Conservation (phyloP, 2,113 vertebrate genomes). For the Oncorhynchus gorbuscha region DNA sequence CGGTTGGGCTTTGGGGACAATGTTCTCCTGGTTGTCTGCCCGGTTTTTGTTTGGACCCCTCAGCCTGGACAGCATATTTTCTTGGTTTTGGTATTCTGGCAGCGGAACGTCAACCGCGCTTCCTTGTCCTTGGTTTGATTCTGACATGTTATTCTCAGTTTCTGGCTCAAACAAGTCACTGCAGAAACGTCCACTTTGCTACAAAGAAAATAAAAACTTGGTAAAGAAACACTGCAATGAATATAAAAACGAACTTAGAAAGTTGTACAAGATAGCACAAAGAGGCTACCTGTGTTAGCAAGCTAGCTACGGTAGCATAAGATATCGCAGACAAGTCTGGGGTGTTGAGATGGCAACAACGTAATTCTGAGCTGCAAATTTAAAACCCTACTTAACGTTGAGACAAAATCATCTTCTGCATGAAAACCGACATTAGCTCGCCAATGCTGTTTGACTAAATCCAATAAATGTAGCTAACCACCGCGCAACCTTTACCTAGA, state of each 20-base stretch:
- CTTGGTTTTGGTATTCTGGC: slow-evolving; percentile 55
- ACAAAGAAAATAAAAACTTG: background rate
- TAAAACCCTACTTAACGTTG: background rate
- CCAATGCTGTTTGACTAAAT: background rate
- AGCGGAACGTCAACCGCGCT: slow-evolving; percentile 48
- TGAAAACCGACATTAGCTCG: background rate
- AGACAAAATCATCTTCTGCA: background rate
- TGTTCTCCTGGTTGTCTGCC: slow-evolving; percentile 85
- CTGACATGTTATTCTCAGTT: slow-evolving; percentile 58
- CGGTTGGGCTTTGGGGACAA: slow-evolving; percentile 64
- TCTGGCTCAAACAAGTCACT: background rate
- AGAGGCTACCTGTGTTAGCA: background rate
- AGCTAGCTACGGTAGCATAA: background rate
- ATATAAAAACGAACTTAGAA: background rate
- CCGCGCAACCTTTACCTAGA: background rate
- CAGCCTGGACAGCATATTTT: slow-evolving; percentile 61
- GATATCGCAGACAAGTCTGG: background rate
- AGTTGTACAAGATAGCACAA: no score
- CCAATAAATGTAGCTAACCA: background rate
- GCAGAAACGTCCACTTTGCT: background rate
- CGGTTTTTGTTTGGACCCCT: slow-evolving; percentile 50
- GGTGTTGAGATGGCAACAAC: no score
- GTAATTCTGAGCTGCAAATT: background rate
- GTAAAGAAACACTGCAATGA: background rate
- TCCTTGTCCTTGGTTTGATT: slow-evolving; percentile 44